Base-by-base conservation (phyloP, 2,888 invertebrate genomes). In the Drosophila nigritarsus region DNA sequence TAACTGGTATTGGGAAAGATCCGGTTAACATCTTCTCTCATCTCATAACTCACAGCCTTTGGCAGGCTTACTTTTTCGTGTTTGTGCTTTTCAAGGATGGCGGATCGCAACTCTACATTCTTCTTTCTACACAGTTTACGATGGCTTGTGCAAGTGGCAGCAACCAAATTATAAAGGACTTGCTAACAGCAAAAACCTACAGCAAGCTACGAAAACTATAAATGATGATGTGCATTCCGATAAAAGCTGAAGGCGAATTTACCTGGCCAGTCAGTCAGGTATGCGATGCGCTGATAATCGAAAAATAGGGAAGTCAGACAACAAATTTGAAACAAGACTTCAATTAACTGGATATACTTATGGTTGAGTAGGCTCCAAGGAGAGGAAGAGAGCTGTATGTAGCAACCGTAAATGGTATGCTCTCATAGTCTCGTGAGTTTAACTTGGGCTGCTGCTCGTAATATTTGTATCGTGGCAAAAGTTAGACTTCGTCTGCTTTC, bases 191-290 rank as follows among this genome's bases (percentile, higher is more conserved):
- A 34, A 20, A 40, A 27, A 30, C 24, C 50, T 53, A 60, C 49
- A 20, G 40, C 34, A 36, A 50, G 36, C 34, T 40, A 42, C 48
- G 45, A 50, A 20, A 53, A 50, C 55, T 51, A 4, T 67, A 53
- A 56, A 68, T 59, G 54, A 55, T 51, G 65, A 50, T 65, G 76
- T 51, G 55, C 65, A 63, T 30, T 42, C 18, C 30, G 65, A 65
- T 66, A 64, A 62, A 51, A 53, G 29, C 30, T 27, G 29, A 38
- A 34, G 13, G 18, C 48, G 3, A 45, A 62, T 61, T 74, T 40
- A 71, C 62, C 60, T 74, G 78, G 55, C 59, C 77, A 76, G 55
- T 63, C 65, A 51, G 38, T 56, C 65, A 51, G 38, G 20, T 55
- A 24, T 56, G 38, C 50, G 36, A 56, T 40, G 34, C 42, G 30